Evolutionary conservation across 2,888 invertebrate species (phyloP), one percentile per base, ranked within the genome.

Genomic region (Anodontia alba): DNA sequence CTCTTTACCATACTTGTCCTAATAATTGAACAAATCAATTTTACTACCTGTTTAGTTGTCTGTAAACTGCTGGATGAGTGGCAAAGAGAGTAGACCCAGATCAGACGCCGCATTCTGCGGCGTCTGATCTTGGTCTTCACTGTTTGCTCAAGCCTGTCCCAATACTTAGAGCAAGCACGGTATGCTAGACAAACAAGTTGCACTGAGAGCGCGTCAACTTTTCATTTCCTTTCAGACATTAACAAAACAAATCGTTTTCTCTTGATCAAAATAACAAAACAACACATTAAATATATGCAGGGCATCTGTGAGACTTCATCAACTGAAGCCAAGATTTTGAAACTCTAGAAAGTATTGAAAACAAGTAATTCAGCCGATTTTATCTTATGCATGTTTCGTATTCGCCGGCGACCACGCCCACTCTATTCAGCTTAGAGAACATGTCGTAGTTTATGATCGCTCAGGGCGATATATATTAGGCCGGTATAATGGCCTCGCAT

Each of bases 171-270:
- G n/a, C n/a, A n/a, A n/a, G n/a, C n/a, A n/a, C n/a, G n/a, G n/a
- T n/a, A 5, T 54, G 8, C n/a, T 54, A 54, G 54, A 54, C 54
- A 54, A 54, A 54, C 54, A 54, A 23, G 26, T 26, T 54, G 54
- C 54, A 54, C 54, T 20, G 26, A 2, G 26, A 20, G 17, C 54
- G 26, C 26, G 54, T 54, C 54, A 54, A 26, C 7, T 23, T 26
- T 54, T 54, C 54, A 54, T 54, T 54, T 54, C 26, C 54, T 54
- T 54, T 54, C 54, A 54, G 23, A 54, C 5, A 26, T 54, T 54
- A 54, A 54, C 54, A 54, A 54, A 54, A 54, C 54, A 54, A 54
- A 54, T 54, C 54, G 54, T 54, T 54, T 54, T 54, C 54, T 54
- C 26, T 54, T 54, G 23, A 54, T 54, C 54, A 54, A 54, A 54